phyloP scores from a whole-genome alignment of 2,797 vertebrate species.

The Molossus alvarezi region DNA sequence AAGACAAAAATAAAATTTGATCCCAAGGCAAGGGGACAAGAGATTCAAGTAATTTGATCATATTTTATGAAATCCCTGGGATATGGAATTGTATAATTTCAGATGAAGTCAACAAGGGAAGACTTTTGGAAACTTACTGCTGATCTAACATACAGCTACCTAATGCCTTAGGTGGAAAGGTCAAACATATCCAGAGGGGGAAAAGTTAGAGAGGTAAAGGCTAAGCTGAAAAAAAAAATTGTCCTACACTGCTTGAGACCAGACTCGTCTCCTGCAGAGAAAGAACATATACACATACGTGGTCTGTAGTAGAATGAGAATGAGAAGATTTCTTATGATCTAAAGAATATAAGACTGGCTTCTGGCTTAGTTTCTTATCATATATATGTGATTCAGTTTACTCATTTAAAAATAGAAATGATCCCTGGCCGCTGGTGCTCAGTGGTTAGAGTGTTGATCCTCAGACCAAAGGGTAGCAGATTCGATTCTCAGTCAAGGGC shows the following conservation, averaged over 20 bases:
- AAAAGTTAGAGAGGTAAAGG: neutral
- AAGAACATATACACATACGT: neutral
- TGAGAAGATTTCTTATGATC: neutral
- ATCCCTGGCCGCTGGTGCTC: no score
- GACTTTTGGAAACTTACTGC: conserved; percentile 16
- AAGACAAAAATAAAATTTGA: neutral
- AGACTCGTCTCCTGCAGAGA: neutral
- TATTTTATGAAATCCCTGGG: neutral
- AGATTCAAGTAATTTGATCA: neutral
- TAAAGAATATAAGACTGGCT: neutral
- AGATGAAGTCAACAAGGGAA: conserved; percentile 43
- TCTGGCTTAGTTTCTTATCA: neutral
- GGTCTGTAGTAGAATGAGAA: neutral
- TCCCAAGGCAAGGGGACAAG: neutral
- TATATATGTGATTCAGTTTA: conserved; percentile 13
- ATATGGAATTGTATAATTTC: conserved; percentile 2
- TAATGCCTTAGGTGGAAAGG: neutral
- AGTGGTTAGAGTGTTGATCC: no score
- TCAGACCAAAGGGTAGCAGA: no score
- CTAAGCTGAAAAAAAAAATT: neutral
- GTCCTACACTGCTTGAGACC: neutral
- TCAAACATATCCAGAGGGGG: neutral
- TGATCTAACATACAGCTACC: neutral
- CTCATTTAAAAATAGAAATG: conserved; percentile 22
- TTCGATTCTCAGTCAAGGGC: no score